Evolutionary conservation across 2,888 invertebrate species (phyloP).

Genomic region (Phyllotreta cruciferae): DNA sequence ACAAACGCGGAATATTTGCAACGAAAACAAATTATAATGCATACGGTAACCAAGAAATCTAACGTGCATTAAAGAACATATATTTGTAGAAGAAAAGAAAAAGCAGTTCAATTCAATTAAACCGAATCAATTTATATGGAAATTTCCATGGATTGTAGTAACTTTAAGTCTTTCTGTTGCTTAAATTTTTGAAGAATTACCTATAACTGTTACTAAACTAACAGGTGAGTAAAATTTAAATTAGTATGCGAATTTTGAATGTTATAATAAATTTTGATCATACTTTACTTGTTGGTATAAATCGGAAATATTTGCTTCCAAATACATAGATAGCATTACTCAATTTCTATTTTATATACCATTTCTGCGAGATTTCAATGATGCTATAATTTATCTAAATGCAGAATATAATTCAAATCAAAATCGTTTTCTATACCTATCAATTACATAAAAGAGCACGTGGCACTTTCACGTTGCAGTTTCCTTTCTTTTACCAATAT

Average conservation of each 20-base stretch:
- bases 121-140: neutral
- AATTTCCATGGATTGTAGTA: conserved; percentile 7
- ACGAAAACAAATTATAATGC: neutral
- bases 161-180: neutral
- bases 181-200: neutral
- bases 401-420: conserved; percentile 12
- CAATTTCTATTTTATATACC: too few relatives aligned
- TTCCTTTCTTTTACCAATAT: conserved; percentile 20
- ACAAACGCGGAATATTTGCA: conserved; percentile 4
- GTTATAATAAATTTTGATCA: too few relatives aligned
- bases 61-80: too few relatives aligned
- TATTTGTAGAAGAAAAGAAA: too few relatives aligned
- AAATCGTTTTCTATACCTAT: conserved; percentile 6
- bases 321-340: neutral
- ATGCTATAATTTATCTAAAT: neutral
- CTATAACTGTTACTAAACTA: too few relatives aligned
- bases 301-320: neutral
- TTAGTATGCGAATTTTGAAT: too few relatives aligned
- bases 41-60: neutral
- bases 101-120: neutral
- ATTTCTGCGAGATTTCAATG: neutral
- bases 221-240: neutral
- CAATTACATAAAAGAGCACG: conserved; percentile 19
- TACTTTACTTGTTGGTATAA: neutral
- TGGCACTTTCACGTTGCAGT: conserved; percentile 8